Base-by-base conservation (phyloP, 2,888 invertebrate species). In the Chaetogeoica ovagalla region DNA sequence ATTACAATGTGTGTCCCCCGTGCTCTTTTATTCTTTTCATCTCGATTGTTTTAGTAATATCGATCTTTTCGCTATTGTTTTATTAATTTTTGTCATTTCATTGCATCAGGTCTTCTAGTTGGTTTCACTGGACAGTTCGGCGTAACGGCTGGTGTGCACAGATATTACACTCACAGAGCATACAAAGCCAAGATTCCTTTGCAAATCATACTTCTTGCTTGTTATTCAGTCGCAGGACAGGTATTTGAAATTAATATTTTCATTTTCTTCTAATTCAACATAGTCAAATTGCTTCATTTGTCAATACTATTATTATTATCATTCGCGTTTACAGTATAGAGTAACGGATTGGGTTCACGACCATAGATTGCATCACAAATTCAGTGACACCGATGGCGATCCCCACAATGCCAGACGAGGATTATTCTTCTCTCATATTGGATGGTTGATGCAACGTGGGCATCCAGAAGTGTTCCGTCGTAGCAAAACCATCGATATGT, bases 371-470 rank as follows among this genome's bases (percentile, higher is more conserved):
- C 93, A 93, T 84, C 91, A 92, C 85, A 93, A 92, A 85, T 91
- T 88, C 86, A 87, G 87, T 52, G 95, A 95, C 85, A 93, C 93
- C 0, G 89, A 91, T 83, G 94, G 93, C 0, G 94, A 95, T 87
- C 94, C 94, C 0, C 94, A 94, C 86, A 91, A 94, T 86, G 91
- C 91, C 6, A 90, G 89, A 76, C 89, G 94, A 13, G 96, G 96
- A 0, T 96, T 97, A 87, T 95, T 94, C 88, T 97, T 96, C 87
- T 89, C 96, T 0, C 97, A 97, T 86, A 91, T 96, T 59, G 97
- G 97, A 39, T 97, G 97, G 97, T 88, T 97, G 30, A 91, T 94
- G 91, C 91, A 92, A 90, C 90, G 90, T 84, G 96, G 97, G 86
- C 96, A 96, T 86, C 94, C 94, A 0, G 92, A 93, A 82, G 95